Conservation (phyloP, 2,113 vertebrate genomes). For the Motacilla tschutschensis region DNA sequence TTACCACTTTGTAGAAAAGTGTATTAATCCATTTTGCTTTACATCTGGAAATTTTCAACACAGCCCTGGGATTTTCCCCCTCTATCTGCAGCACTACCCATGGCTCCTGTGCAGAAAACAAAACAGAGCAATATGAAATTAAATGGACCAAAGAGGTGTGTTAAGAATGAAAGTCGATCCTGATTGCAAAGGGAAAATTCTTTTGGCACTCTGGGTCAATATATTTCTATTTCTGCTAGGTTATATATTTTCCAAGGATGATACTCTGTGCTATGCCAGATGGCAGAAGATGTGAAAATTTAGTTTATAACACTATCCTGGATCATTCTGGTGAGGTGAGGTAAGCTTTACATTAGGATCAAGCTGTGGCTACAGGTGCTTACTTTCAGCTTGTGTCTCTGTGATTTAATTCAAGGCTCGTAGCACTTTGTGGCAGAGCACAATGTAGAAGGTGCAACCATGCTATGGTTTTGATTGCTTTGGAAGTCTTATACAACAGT, state of each 20-base stretch:
- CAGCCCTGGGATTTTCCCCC: slow-evolving; percentile 15
- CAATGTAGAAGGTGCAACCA: neutral
- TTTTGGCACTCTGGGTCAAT: neutral
- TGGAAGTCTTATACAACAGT: neutral
- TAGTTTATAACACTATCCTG: neutral
- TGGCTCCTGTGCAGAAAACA: slow-evolving; percentile 38
- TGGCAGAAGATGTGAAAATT: neutral
- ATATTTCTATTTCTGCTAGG: neutral
- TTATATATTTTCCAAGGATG: neutral
- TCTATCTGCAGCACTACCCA: neutral
- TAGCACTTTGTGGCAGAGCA: neutral
- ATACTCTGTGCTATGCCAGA: neutral
- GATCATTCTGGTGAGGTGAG: neutral
- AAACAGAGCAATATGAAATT: neutral
- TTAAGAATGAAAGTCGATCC: neutral
- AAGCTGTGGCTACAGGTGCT: neutral
- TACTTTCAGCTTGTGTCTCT: neutral
- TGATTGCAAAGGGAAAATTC: neutral
- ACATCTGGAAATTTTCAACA: slow-evolving; percentile 56
- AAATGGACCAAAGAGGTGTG: neutral
- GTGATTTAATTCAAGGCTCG: neutral
- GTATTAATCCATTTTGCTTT: slow-evolving; percentile 60
- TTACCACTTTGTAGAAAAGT: slow-evolving; percentile 61
- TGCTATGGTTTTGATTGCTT: neutral
- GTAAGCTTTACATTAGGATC: neutral